Base-by-base conservation (phyloP, 2,888 invertebrate species). In the Nemotelus pantherinus region DNA sequence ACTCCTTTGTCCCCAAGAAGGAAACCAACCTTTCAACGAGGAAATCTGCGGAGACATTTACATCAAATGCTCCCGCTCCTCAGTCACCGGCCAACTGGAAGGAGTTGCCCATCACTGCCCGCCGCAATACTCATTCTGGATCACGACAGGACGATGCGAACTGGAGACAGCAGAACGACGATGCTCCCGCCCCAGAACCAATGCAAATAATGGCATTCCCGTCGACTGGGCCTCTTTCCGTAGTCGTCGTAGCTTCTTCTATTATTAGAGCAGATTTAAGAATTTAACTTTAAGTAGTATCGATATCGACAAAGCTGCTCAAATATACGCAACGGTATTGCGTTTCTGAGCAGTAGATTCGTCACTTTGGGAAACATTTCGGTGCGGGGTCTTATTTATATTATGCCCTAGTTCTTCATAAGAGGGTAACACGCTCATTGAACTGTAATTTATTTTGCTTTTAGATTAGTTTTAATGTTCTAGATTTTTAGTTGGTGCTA, bases 21-120 rank as follows among this genome's bases (percentile, higher is more conserved):
- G 95, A 50, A 91, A 92, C 83, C 92, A 90, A 85, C 90, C 93
- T 3, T 90, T 93, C 79, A 91, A 92, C 81, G 88, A 89, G 47
- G 89, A 89, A 76, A 91, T 92, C 82, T 95, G 95, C 84, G 90
- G 91, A 47, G 89, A 90, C 80, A 90, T 90, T 10, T 94, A 94
- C 84, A 88, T 94, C 70, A 94, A 93, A 86, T 95, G 95, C 85
- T 88, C 88, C 82, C 88, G 86, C 81, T 86, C 88, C 10, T 80
- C 83, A 9, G 88, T 88, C 80, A 84, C 87, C 2, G 89, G 88
- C 65, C 89, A 87, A 75, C 84, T 93, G 81, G 89, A 91, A 85
- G 95, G 93, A 25, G 91, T 90, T 82, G 88, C 95, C 10, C 92
- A 92, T 85, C 92, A 92, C 83, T 95, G 95, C 86, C 95, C 95